These are phyloP conservation scores for Dipodomys ordii DNA, from an alignment of 2,113 vertebrate species.

Conservation along the genomic window DNA sequence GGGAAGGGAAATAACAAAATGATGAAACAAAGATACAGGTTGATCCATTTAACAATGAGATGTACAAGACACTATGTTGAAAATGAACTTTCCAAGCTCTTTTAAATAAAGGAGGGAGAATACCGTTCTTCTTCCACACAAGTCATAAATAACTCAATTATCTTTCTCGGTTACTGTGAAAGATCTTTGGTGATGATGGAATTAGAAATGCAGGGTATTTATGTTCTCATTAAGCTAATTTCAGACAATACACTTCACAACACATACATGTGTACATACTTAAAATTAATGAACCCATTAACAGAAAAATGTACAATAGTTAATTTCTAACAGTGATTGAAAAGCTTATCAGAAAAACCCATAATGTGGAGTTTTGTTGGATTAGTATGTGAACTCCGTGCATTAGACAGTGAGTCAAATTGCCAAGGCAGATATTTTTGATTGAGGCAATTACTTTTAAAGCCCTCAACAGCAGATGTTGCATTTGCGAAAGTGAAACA, in stretches of 20 bases:
- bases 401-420: neutral
- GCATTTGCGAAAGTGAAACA: neutral
- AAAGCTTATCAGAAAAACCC: neutral
- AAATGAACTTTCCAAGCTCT: neutral
- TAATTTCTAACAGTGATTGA: neutral
- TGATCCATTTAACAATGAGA: no score
- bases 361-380: neutral
- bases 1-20: no score
- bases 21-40: no score
- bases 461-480: neutral
- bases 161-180: constrained; percentile 11
- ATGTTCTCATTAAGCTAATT: neutral
- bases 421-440: neutral
- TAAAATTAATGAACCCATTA: neutral
- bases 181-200: neutral
- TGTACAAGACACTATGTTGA: no score
- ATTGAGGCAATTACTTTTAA: neutral
- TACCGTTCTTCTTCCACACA: neutral
- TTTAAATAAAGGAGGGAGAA: neutral
- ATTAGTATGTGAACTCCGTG: neutral
- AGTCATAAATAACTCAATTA: neutral
- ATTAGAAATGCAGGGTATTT: neutral
- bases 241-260: neutral
- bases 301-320: neutral
- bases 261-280: neutral